Conservation (phyloP, 2,888 invertebrate species). For the Leptopilina syphax region DNA sequence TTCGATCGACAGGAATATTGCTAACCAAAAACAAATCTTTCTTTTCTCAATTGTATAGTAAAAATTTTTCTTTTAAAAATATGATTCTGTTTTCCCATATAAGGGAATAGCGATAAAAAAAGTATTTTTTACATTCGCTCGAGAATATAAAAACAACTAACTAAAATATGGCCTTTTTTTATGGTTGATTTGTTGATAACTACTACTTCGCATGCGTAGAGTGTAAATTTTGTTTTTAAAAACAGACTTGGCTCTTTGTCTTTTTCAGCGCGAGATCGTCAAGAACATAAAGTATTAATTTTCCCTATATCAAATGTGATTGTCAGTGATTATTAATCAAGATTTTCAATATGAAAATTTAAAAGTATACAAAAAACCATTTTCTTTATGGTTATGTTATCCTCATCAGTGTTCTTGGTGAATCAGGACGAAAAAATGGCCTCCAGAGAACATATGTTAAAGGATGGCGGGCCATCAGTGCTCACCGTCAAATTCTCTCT, state of each 20-base stretch:
- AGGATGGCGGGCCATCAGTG: constrained; percentile 69
- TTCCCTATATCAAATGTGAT: background rate
- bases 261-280: background rate
- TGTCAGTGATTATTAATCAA: background rate
- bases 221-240: constrained; percentile 17
- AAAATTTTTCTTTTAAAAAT: too few species aligned
- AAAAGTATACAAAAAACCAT: background rate
- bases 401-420: background rate
- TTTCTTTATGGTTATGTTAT: background rate
- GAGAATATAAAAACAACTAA: background rate
- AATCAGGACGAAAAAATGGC: constrained; percentile 68
- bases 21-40: too few species aligned
- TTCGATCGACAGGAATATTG: too few species aligned
- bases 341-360: background rate
- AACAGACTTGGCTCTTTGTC: constrained; percentile 11
- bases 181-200: constrained; percentile 12
- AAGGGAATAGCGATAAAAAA: background rate
- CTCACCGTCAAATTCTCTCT: constrained; percentile 45
- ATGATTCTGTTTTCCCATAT: background rate
- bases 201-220: constrained; percentile 4
- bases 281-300: background rate
- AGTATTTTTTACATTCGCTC: background rate
- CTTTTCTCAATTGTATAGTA: too few species aligned
- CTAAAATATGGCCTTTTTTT: constrained; percentile 1
- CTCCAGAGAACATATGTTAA: constrained; percentile 74